Percentiles rank a stretch among this genome's conserved stretches.
phyloP scores from a whole-genome alignment of 2,797 vertebrate species.

The Poecilia velifera region DNA sequence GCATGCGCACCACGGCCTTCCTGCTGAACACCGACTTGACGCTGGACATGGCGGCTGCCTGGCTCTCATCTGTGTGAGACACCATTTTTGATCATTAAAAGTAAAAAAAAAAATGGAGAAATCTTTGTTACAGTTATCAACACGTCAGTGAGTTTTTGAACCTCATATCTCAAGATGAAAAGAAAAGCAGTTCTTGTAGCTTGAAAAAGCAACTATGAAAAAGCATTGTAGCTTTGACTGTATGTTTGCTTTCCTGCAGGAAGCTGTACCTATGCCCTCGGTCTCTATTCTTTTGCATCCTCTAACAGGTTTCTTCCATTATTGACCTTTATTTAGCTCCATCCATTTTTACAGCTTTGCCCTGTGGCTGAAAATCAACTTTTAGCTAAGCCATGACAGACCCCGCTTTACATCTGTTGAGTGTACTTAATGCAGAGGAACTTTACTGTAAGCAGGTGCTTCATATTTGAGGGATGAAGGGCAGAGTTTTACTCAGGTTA shows the following conservation, averaged over 20 bases:
- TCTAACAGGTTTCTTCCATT: too few relatives aligned
- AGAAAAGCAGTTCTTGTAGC: not conserved
- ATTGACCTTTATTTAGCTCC: too few relatives aligned
- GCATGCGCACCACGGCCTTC: slow-evolving; percentile 91
- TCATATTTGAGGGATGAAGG: not conserved
- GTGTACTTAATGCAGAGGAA: too few relatives aligned
- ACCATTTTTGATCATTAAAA: not conserved
- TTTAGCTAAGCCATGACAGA: not conserved
- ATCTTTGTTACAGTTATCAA: not conserved
- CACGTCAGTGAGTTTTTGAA: not conserved
- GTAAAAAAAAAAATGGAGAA: not conserved
- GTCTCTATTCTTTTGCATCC: not conserved
- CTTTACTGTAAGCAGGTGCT: too few relatives aligned
- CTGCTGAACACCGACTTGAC: slow-evolving; percentile 89
- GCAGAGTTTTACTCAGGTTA: not conserved
- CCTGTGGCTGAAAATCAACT: not conserved
- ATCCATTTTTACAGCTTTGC: not conserved
- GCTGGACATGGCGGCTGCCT: slow-evolving; percentile 81
- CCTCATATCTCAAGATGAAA: not conserved
- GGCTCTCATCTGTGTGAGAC: slow-evolving; percentile 80
- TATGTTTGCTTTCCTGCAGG: not conserved
- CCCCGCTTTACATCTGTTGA: not conserved
- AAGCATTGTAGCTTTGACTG: not conserved
- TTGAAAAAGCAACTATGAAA: not conserved
- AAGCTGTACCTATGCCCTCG: not conserved